Evolutionary conservation across 2,113 vertebrate species (phyloP).

Genomic region (Penelope pileata): DNA sequence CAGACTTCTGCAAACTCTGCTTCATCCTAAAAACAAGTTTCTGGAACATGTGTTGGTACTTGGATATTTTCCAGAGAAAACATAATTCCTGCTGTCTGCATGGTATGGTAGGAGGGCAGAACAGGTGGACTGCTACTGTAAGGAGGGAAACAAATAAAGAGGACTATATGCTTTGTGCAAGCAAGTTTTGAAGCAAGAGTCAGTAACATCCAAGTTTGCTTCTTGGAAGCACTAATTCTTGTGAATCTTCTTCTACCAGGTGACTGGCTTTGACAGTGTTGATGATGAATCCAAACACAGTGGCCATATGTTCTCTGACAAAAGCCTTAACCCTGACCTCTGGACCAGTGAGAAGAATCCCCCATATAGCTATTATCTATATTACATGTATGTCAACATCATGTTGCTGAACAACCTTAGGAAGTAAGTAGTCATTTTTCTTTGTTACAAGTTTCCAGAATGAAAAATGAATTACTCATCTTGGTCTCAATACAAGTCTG

Average conservation of each 20-base stretch:
- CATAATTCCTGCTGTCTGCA: background rate
- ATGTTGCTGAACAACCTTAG: constrained; percentile 98
- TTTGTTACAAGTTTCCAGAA: background rate
- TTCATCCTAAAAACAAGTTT: background rate
- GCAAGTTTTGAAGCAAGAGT: background rate
- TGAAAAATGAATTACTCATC: background rate
- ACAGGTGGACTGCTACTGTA: background rate
- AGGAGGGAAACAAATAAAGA: background rate
- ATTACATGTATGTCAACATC: constrained; percentile 98
- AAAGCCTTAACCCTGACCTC: constrained; percentile 91
- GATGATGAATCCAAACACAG: constrained; percentile 99
- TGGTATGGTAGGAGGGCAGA: background rate
- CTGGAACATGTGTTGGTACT: background rate
- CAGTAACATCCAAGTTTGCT: background rate
- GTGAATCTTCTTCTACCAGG: constrained; percentile 72
- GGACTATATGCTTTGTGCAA: background rate
- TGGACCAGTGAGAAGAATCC: constrained; percentile 93
- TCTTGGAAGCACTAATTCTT: background rate
- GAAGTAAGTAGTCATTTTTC: constrained; percentile 80
- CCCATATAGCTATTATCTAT: constrained; percentile 97
- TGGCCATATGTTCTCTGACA: constrained; percentile 94
- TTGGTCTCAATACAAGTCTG: background rate
- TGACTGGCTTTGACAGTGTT: constrained; percentile 98
- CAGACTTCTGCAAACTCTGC: background rate
- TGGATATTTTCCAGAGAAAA: background rate